Evolutionary conservation across 1,140 invertebrate species (phyloP).

Genomic region (Onthophagus taurus): DNA sequence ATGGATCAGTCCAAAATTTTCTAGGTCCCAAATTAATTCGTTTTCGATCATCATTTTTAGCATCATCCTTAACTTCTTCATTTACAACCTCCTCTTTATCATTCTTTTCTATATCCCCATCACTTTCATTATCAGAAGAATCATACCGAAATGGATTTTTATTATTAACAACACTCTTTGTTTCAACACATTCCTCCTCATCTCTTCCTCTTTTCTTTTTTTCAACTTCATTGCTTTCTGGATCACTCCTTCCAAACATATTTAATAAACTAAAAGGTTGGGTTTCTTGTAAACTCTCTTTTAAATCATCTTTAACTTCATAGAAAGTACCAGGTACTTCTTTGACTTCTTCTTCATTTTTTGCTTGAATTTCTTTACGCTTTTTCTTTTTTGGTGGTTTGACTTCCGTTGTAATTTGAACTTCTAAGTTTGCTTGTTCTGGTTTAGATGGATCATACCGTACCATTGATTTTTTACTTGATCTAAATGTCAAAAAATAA

Average conservation of each 20-base stretch:
- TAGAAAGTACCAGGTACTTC: not conserved
- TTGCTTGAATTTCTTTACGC: constrained; percentile 10
- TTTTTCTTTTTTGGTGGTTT: constrained; percentile 24
- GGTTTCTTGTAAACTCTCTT: constrained; percentile 28
- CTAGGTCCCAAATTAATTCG: not conserved
- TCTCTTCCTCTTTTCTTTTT: not conserved
- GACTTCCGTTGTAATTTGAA: constrained; percentile 26
- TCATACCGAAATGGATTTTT: constrained; percentile 52
- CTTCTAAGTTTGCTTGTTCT: constrained; percentile 48
- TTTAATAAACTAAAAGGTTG: constrained; percentile 1
- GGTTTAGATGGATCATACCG: constrained; percentile 50
- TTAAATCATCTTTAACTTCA: constrained; percentile 48
- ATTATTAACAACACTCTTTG: constrained; percentile 43
- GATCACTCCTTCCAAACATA: constrained; percentile 8
- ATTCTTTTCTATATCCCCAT: not conserved
- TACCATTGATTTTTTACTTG: constrained; percentile 38
- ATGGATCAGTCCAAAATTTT: constrained; percentile 40
- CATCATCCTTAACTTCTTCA: constrained; percentile 13
- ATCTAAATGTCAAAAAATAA: not conserved
- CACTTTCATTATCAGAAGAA: constrained; percentile 33
- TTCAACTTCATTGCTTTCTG: not conserved
- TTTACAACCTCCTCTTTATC: constrained; percentile 34
- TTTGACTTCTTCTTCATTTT: constrained; percentile 1
- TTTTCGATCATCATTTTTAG: constrained; percentile 22
- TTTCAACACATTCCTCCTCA: not conserved